phyloP scores from a whole-genome alignment of 2,888 invertebrate genomes.

The Caprella mutica region DNA sequence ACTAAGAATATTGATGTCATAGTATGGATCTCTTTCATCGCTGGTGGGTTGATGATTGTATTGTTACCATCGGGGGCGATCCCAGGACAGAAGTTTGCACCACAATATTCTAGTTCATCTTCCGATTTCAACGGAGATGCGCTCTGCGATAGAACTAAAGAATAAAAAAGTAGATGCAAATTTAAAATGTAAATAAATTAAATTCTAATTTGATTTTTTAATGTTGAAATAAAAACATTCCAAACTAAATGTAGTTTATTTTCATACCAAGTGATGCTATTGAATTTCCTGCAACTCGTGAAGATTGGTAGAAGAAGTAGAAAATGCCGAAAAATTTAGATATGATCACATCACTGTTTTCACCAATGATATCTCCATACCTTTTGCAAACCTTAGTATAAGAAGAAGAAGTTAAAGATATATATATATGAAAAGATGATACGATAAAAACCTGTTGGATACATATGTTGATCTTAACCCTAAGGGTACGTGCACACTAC shows the following conservation, averaged over 20 bases:
- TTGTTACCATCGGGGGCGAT: slow-evolving; percentile 10
- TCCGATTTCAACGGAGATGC: slow-evolving; percentile 49
- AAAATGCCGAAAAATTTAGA: slow-evolving; percentile 97
- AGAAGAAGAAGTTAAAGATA: too few relatives aligned
- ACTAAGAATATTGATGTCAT: slow-evolving; percentile 78
- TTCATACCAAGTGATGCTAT: slow-evolving; percentile 77
- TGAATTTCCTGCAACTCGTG: slow-evolving; percentile 91
- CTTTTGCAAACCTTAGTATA: slow-evolving; percentile 76
- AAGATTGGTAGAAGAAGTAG: slow-evolving; percentile 94
- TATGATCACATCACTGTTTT: slow-evolving; percentile 74
- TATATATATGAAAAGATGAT: too few relatives aligned
- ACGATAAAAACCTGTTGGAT: too few relatives aligned
- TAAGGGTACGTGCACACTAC: too few relatives aligned
- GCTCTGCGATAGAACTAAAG: slow-evolving; percentile 61
- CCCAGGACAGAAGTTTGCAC: slow-evolving; percentile 51
- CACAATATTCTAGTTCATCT: slow-evolving; percentile 37
- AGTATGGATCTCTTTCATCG: slow-evolving; percentile 68
- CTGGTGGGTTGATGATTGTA: slow-evolving; percentile 57
- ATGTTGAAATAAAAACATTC: background rate
- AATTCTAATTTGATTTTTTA: background rate
- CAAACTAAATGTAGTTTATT: background rate
- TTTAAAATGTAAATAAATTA: background rate
- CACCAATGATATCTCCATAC: slow-evolving; percentile 78
- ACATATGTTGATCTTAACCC: too few relatives aligned
- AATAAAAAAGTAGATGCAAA: slow-evolving; percentile 20